Conservation (phyloP, 1,140 invertebrate species). For the Cylas formicarius region DNA sequence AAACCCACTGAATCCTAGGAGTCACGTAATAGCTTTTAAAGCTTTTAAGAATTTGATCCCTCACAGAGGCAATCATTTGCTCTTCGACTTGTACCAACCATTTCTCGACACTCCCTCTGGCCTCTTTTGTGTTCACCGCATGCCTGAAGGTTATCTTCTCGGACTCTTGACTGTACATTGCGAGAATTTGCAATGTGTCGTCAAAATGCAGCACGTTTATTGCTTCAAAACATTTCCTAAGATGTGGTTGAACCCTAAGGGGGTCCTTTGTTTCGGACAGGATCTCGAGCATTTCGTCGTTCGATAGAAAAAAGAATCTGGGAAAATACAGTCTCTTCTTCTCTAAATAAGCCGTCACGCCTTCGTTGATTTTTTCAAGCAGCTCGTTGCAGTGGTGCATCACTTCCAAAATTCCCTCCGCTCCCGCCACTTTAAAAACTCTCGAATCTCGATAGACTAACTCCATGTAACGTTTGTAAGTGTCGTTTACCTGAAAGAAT, state of each 20-base stretch:
- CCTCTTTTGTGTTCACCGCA: conserved; percentile 67
- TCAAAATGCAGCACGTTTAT: conserved; percentile 69
- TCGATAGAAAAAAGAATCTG: conserved; percentile 91
- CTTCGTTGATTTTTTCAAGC: conserved; percentile 76
- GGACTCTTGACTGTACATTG: conserved; percentile 79
- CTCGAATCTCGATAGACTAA: conserved; percentile 62
- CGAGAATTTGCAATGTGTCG: conserved; percentile 66
- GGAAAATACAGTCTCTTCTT: conserved; percentile 88
- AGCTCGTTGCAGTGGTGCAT: conserved; percentile 65
- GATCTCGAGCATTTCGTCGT: conserved; percentile 93
- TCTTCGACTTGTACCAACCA: conserved; percentile 81
- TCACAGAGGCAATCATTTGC: conserved; percentile 71
- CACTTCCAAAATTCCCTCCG: conserved; percentile 64
- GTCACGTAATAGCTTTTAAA: conserved; percentile 61
- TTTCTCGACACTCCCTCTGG: conserved; percentile 84
- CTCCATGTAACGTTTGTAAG: conserved; percentile 75
- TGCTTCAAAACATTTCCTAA: conserved; percentile 88
- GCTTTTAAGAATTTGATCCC: conserved; percentile 64
- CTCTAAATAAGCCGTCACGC: conserved; percentile 85
- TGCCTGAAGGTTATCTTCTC: conserved; percentile 68
- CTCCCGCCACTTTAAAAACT: conserved; percentile 67
- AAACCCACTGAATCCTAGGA: conserved; percentile 65
- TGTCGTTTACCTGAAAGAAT: conserved; percentile 53
- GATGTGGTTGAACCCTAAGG: conserved; percentile 77
- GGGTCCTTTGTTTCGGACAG: conserved; percentile 89